These are phyloP conservation scores for Pegoplata infirma DNA, from an alignment of 2,888 invertebrate genomes.

Conservation along the genomic window DNA sequence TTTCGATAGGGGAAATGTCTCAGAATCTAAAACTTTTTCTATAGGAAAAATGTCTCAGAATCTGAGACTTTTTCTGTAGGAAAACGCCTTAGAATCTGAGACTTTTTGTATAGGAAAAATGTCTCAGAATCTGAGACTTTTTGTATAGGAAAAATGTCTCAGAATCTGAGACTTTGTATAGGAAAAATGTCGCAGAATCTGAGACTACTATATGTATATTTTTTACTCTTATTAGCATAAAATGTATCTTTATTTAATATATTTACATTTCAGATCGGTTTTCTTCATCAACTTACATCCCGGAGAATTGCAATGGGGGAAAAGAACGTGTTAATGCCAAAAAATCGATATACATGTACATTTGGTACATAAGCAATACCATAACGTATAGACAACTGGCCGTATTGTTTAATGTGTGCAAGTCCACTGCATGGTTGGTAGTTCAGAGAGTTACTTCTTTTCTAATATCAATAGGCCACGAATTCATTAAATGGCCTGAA, in stretches of 20 bases:
- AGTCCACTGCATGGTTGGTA: conserved; percentile 45
- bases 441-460: conserved; percentile 43
- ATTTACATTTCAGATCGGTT: neutral
- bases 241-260: neutral
- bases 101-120: no score
- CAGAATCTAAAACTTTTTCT: no score
- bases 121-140: no score
- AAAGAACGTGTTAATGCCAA: conserved; percentile 13
- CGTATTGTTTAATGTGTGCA: conserved; percentile 51
- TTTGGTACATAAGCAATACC: conserved; percentile 58
- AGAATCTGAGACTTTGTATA: no score
- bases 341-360: conserved; percentile 45
- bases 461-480: conserved; percentile 45
- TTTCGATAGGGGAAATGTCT: no score
- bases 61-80: no score
- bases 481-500: conserved; percentile 60
- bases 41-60: no score
- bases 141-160: no score
- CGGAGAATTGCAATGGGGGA: conserved; percentile 26
- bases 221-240: no score
- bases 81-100: no score
- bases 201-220: no score
- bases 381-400: conserved; percentile 47
- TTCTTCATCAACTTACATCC: neutral
- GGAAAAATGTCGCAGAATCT: no score